Conservation (phyloP, 2,888 invertebrate genomes). For the Apodemia hepburni region DNA sequence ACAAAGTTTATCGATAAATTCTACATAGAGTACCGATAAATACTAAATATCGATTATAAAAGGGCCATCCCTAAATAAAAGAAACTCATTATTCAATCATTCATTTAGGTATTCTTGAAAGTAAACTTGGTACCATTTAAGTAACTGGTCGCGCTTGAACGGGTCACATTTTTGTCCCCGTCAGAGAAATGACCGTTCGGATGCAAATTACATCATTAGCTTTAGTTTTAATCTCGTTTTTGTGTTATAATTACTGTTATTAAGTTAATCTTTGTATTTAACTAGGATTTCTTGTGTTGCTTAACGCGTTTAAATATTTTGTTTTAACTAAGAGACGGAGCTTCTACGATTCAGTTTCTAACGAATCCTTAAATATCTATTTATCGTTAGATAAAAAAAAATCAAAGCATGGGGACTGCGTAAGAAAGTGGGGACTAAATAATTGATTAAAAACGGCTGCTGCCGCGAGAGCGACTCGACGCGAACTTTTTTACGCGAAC, state of each 20-base stretch:
- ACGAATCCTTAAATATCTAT: too few species aligned
- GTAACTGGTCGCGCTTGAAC: constrained; percentile 26
- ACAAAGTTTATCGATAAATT: background rate
- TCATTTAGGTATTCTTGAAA: constrained; percentile 36
- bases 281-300: background rate
- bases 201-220: constrained; percentile 23
- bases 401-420: too few species aligned
- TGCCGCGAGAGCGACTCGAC: too few species aligned
- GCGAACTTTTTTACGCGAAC: too few species aligned
- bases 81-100: constrained; percentile 37
- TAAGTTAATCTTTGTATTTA: constrained; percentile 13
- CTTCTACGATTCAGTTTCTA: too few species aligned
- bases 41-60: background rate
- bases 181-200: constrained; percentile 14
- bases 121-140: constrained; percentile 28
- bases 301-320: background rate
- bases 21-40: background rate
- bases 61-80: background rate
- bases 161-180: constrained; percentile 23
- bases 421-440: too few species aligned
- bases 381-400: too few species aligned
- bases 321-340: too few species aligned
- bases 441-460: too few species aligned
- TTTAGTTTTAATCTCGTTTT: constrained; percentile 12
- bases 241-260: constrained; percentile 14